phyloP scores from a whole-genome alignment of 2,888 invertebrate species.

The Drosophila atripex region DNA sequence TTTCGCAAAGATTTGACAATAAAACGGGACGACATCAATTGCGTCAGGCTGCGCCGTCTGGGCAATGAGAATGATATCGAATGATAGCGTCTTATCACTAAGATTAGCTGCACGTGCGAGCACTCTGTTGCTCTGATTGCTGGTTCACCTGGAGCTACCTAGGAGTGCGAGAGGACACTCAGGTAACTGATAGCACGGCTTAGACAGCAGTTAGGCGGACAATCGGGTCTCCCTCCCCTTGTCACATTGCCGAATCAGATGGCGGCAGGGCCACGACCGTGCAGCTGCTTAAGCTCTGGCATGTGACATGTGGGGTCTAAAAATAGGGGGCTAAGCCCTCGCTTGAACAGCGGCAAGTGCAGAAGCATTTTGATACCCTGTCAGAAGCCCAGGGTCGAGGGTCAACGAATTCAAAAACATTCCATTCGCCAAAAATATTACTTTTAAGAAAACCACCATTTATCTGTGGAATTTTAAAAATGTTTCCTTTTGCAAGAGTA shows the following conservation, averaged over 20 bases:
- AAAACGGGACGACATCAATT: no score
- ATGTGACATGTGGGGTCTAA: conserved; percentile 61
- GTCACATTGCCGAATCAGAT: conserved; percentile 41
- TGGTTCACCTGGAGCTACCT: not conserved
- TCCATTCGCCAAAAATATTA: no score
- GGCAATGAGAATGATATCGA: no score
- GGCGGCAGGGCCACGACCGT: conserved; percentile 21
- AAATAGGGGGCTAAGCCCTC: conserved; percentile 36
- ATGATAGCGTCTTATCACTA: not conserved
- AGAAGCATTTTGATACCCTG: conserved; percentile 8
- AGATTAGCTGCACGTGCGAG: not conserved
- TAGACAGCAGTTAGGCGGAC: not conserved
- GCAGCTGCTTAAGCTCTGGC: conserved; percentile 37
- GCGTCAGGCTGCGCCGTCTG: no score
- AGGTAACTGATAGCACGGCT: not conserved
- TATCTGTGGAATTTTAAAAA: no score
- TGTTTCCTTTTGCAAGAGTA: no score
- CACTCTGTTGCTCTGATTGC: not conserved
- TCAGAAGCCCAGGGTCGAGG: not conserved
- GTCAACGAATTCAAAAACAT: no score
- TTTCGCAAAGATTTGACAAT: no score
- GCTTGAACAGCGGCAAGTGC: conserved; percentile 8
- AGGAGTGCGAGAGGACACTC: not conserved
- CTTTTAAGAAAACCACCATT: no score
- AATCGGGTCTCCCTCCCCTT: not conserved